phyloP scores from a whole-genome alignment of 1,140 invertebrate genomes.

The Drosophila parvula region DNA sequence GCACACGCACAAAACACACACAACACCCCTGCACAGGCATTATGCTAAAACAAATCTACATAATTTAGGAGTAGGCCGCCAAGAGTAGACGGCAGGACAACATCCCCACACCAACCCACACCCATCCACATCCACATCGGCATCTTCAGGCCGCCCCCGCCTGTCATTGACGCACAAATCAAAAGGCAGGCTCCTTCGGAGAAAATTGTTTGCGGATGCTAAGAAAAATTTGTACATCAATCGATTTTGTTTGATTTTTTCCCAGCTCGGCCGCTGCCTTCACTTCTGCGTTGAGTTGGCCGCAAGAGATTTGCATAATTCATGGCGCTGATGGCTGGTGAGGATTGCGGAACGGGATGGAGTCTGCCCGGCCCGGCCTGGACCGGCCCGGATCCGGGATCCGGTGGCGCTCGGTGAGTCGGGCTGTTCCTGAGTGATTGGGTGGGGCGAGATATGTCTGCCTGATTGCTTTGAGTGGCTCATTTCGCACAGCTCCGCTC shows the following conservation, averaged over 20 bases:
- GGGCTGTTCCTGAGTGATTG: conserved; percentile 54
- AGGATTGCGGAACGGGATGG: conserved; percentile 35
- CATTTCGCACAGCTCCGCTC: conserved; percentile 49
- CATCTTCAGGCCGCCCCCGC: conserved; percentile 6
- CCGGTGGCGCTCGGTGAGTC: conserved; percentile 9
- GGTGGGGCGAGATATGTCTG: conserved; percentile 45
- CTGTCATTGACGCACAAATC: conserved; percentile 74
- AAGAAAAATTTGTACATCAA: conserved; percentile 82
- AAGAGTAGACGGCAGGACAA: conserved; percentile 45
- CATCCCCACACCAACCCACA: conserved; percentile 1
- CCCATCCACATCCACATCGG: not conserved
- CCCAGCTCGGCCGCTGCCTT: conserved; percentile 28
- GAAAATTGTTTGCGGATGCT: conserved; percentile 77
- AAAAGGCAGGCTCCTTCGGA: conserved; percentile 56
- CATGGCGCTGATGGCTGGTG: conserved; percentile 66
- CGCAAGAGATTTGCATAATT: conserved; percentile 80
- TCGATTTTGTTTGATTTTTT: conserved; percentile 81
- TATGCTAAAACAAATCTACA: conserved; percentile 82
- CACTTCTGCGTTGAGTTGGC: conserved; percentile 56
- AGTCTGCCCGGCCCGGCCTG: conserved; percentile 5
- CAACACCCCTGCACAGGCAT: conserved; percentile 45
- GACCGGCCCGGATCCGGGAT: conserved; percentile 22
- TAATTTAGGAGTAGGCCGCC: conserved; percentile 77
- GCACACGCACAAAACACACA: conserved; percentile 3
- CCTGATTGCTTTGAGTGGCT: conserved; percentile 65